Conservation (phyloP, 1,140 invertebrate species). For the Diabrotica virgifera region DNA sequence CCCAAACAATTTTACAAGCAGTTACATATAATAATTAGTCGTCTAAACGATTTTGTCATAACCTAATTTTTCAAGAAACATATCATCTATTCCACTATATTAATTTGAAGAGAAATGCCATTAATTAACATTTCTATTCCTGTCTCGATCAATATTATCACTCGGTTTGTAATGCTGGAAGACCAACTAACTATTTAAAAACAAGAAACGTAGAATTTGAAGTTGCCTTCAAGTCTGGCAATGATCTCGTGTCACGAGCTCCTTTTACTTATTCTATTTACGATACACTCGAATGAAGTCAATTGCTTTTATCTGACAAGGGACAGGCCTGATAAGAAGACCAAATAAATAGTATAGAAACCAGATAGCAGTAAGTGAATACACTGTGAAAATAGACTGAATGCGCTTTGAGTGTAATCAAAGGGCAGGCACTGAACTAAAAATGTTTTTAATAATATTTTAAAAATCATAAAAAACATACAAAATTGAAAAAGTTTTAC, state of each 20-base stretch:
- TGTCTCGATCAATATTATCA: too few species aligned
- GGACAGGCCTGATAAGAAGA: conserved; percentile 10
- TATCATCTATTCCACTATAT: too few species aligned
- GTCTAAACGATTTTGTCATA: too few species aligned
- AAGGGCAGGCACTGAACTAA: too few species aligned
- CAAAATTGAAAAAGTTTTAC: too few species aligned
- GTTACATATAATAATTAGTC: too few species aligned
- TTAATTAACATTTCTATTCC: too few species aligned
- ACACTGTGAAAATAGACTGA: not conserved
- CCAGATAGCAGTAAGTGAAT: not conserved
- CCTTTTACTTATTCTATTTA: conserved; percentile 14
- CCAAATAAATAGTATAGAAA: conserved; percentile 10
- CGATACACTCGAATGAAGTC: conserved; percentile 4
- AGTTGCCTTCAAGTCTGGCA: conserved; percentile 12
- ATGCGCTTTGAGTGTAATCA: not conserved
- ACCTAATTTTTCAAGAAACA: too few species aligned
- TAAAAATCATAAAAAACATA: too few species aligned
- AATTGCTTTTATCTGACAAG: conserved; percentile 14
- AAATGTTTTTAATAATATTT: too few species aligned
- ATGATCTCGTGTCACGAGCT: not conserved
- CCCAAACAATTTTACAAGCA: too few species aligned
- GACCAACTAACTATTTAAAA: conserved; percentile 3
- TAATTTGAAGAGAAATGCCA: too few species aligned
- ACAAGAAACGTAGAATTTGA: conserved; percentile 1
- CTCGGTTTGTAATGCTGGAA: not conserved